These are phyloP conservation scores for Platorchestia sp. DNA, from an alignment of 1,140 invertebrate species.

Conservation along the genomic window DNA sequence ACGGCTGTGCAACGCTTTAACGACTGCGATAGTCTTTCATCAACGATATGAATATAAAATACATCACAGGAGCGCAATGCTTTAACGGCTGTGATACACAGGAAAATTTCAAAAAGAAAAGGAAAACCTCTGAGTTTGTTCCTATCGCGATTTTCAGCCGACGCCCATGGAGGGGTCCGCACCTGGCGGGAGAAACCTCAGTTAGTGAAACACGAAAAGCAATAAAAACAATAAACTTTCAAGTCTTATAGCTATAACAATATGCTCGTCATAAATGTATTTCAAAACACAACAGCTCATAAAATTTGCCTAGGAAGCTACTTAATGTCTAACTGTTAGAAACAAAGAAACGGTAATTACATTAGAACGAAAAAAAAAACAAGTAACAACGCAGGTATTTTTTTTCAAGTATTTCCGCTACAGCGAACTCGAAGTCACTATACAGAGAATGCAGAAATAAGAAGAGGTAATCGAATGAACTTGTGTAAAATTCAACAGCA, in stretches of 20 bases:
- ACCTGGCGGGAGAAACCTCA: slow-evolving; percentile 22
- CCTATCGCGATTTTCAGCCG: slow-evolving; percentile 16
- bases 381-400: not conserved
- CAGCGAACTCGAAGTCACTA: not conserved
- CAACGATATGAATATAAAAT: not conserved
- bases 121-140: not conserved
- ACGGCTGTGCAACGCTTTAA: no score
- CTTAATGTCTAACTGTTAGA: not conserved
- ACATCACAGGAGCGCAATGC: not conserved
- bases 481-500: not conserved
- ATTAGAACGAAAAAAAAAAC: not conserved
- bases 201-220: slow-evolving; percentile 14
- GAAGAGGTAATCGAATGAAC: not conserved
- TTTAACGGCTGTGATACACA: not conserved
- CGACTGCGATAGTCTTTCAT: not conserved
- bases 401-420: not conserved
- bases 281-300: slow-evolving; percentile 30
- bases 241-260: not conserved
- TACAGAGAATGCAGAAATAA: not conserved
- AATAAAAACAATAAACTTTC: not conserved
- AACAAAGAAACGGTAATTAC: not conserved
- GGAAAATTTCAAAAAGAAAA: not conserved
- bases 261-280: slow-evolving; percentile 29
- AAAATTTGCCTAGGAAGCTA: not conserved
- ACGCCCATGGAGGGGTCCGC: not conserved